Evolutionary conservation across 2,888 invertebrate species (phyloP).

Genomic region (Phlogophora meticulosa): DNA sequence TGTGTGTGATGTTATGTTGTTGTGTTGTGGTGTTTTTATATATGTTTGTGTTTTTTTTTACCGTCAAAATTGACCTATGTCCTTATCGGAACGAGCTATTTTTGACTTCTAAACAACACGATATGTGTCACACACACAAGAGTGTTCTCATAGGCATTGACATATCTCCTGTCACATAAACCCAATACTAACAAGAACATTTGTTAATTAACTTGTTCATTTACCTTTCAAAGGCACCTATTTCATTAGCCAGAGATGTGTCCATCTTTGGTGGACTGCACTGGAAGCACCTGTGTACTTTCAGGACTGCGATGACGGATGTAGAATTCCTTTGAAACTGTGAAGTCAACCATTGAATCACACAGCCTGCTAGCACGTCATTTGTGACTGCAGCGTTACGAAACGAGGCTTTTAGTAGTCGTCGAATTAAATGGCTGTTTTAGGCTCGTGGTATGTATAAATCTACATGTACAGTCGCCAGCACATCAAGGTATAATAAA

Average conservation of each 20-base stretch:
- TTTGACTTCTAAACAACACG: too few species aligned
- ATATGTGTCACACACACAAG: too few species aligned
- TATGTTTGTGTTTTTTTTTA: too few species aligned
- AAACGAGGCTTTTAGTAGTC: slow-evolving; percentile 6
- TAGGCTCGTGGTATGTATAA: not conserved
- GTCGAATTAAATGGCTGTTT: slow-evolving; percentile 4
- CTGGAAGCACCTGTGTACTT: not conserved
- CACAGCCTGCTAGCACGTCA: not conserved
- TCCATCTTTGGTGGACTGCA: not conserved
- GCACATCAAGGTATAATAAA: too few species aligned
- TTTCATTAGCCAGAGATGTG: not conserved
- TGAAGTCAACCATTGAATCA: slow-evolving; percentile 24
- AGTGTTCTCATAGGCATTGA: too few species aligned
- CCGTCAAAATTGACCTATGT: too few species aligned
- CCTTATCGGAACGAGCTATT: too few species aligned
- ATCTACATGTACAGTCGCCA: not conserved
- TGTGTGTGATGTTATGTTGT: too few species aligned
- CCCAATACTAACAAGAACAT: not conserved
- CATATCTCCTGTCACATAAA: too few species aligned
- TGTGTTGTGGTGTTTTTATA: too few species aligned
- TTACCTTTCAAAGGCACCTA: not conserved
- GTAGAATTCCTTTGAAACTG: slow-evolving; percentile 28
- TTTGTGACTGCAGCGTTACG: not conserved
- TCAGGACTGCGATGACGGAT: not conserved
- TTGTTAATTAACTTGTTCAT: not conserved